phyloP scores from a whole-genome alignment of 2,888 invertebrate species.

The Pinctada fucata region DNA sequence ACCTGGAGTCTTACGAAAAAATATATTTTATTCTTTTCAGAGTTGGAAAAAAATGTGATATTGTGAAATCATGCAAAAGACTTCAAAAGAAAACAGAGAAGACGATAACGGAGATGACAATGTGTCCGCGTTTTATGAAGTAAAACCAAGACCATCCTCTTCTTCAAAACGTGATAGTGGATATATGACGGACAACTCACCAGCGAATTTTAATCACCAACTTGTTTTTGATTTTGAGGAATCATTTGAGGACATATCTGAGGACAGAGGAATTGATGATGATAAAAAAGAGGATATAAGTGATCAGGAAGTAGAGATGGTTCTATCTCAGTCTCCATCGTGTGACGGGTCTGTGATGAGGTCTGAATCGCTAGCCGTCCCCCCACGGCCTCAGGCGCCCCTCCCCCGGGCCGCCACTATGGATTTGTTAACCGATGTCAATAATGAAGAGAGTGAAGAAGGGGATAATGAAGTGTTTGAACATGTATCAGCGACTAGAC shows the following conservation, averaged over 20 bases:
- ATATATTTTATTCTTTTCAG: too few species aligned
- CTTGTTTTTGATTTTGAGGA: constrained; percentile 61
- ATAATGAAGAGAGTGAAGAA: constrained; percentile 9
- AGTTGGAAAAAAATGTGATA: too few species aligned
- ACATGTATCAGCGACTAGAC: neutral
- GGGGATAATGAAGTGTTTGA: constrained; percentile 16
- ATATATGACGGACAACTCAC: constrained; percentile 66
- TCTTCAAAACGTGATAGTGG: constrained; percentile 65
- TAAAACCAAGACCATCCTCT: constrained; percentile 17
- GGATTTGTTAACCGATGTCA: constrained; percentile 12
- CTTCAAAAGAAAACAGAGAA: constrained; percentile 25
- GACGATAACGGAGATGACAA: constrained; percentile 17
- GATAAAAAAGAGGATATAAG: constrained; percentile 37
- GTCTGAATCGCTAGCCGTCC: constrained; percentile 11
- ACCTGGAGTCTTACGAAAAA: too few species aligned
- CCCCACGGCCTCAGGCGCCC: constrained; percentile 36
- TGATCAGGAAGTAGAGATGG: constrained; percentile 53
- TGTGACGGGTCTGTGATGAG: neutral
- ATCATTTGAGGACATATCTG: constrained; percentile 6
- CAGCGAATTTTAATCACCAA: constrained; percentile 51
- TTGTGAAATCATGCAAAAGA: constrained; percentile 28
- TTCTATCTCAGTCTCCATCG: constrained; percentile 36
- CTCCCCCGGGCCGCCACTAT: constrained; percentile 13
- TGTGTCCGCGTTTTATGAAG: constrained; percentile 30
- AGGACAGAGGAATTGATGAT: neutral